A percentile compares a stretch with the other conserved stretches of the same genome.
These are phyloP conservation scores for Bucco capensis DNA, from an alignment of 2,113 vertebrate genomes.

Conservation along the genomic window DNA sequence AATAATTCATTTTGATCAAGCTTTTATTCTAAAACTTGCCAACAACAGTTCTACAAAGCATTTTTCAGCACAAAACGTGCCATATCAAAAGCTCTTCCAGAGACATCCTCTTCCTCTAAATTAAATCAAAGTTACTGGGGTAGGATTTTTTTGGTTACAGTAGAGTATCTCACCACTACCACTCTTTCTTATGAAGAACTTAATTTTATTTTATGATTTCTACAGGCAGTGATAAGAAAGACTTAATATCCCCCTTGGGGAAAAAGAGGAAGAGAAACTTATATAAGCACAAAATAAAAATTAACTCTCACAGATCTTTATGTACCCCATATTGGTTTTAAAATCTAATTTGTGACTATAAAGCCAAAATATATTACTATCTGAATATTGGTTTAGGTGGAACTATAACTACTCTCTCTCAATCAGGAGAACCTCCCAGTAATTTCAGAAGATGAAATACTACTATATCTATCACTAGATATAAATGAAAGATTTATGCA, in stretches of 20 bases:
- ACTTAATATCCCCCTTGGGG: neutral
- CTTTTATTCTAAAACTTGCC: neutral
- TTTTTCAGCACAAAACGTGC: neutral
- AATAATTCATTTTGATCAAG: no score
- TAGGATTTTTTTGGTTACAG: neutral
- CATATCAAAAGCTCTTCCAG: neutral
- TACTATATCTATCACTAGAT: neutral
- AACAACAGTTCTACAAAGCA: neutral
- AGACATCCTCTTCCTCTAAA: neutral
- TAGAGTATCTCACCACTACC: neutral
- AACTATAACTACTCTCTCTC: neutral
- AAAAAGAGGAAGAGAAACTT: neutral
- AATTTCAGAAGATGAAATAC: neutral
- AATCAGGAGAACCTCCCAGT: neutral
- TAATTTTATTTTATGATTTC: neutral
- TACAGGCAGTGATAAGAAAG: neutral
- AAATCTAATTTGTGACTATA: neutral
- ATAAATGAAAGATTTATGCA: neutral
- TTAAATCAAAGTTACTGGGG: neutral
- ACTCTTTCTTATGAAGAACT: neutral
- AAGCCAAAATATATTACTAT: neutral
- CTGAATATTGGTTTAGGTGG: neutral
- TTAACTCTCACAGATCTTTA: neutral
- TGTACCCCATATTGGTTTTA: neutral
- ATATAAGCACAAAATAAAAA: neutral